Evolutionary conservation across 2,113 vertebrate species (phyloP).

Genomic region (Dromiciops gliroides): DNA sequence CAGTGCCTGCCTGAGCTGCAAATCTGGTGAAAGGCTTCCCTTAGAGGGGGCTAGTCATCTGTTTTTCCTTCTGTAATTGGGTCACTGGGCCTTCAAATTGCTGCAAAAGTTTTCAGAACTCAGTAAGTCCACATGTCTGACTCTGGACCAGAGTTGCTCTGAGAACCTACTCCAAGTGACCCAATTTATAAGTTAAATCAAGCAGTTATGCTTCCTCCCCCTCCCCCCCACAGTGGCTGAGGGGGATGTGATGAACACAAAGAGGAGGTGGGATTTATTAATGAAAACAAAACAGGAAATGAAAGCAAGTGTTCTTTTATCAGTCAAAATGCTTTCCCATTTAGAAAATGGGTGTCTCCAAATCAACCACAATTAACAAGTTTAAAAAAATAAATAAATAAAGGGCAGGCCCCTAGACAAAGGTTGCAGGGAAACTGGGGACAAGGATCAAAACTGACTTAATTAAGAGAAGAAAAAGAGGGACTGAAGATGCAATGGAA

Average conservation of each 20-base stretch:
- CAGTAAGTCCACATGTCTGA: neutral
- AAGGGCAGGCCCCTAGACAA: neutral
- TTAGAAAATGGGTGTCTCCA: neutral
- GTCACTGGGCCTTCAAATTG: neutral
- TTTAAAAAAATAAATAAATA: slow-evolving; percentile 38
- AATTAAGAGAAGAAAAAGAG: slow-evolving; percentile 8
- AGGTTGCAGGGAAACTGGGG: neutral
- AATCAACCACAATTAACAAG: slow-evolving; percentile 42
- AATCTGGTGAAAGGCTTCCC: neutral
- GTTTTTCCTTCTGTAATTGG: neutral
- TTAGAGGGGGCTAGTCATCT: neutral
- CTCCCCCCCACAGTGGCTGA: neutral
- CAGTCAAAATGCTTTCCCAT: slow-evolving; percentile 34
- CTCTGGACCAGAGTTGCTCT: neutral
- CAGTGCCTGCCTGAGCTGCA: neutral
- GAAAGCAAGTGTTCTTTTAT: slow-evolving; percentile 10
- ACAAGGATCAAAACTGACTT: neutral
- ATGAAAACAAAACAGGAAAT: slow-evolving; percentile 38
- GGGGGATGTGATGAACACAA: neutral
- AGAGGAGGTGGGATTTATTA: neutral
- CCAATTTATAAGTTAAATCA: neutral
- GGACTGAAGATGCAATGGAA: neutral
- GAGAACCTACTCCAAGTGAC: neutral
- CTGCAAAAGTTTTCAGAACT: neutral
- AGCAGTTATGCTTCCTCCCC: neutral